Evolutionary conservation across 2,797 vertebrate species (phyloP).

Genomic region (Silurus aristotelis): DNA sequence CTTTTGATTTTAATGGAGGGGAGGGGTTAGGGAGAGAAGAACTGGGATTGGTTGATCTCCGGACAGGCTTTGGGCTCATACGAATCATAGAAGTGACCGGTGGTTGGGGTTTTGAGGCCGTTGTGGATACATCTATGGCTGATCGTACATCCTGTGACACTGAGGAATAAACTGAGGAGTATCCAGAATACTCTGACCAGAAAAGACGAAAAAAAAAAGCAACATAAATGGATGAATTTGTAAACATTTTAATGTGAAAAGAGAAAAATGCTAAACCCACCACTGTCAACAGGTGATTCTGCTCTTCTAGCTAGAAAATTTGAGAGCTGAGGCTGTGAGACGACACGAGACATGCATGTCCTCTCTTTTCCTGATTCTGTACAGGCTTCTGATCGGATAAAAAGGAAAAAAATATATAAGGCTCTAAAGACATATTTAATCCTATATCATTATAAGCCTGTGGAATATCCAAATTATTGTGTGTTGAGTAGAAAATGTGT

Average conservation of each 20-base stretch:
- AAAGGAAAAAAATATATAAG: neutral
- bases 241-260: neutral
- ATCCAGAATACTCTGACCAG: slow-evolving; percentile 43
- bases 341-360: neutral
- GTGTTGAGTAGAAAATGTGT: neutral
- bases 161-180: slow-evolving; percentile 42
- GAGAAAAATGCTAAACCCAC: neutral
- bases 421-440: neutral
- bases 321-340: slow-evolving; percentile 34
- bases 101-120: slow-evolving; percentile 8
- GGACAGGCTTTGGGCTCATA: slow-evolving; percentile 41
- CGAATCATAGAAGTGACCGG: slow-evolving; percentile 37
- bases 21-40: slow-evolving; percentile 33
- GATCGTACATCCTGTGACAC: slow-evolving; percentile 28
- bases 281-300: slow-evolving; percentile 39
- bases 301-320: slow-evolving; percentile 19
- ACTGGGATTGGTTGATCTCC: slow-evolving; percentile 29
- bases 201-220: neutral
- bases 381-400: slow-evolving; percentile 13
- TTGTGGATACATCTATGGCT: slow-evolving; percentile 14
- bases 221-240: neutral
- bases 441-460: neutral
- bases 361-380: slow-evolving; percentile 7
- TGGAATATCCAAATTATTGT: neutral
- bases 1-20: slow-evolving; percentile 36